These are phyloP conservation scores for Saccopteryx bilineata DNA, from an alignment of 2,113 vertebrate species.

Conservation along the genomic window DNA sequence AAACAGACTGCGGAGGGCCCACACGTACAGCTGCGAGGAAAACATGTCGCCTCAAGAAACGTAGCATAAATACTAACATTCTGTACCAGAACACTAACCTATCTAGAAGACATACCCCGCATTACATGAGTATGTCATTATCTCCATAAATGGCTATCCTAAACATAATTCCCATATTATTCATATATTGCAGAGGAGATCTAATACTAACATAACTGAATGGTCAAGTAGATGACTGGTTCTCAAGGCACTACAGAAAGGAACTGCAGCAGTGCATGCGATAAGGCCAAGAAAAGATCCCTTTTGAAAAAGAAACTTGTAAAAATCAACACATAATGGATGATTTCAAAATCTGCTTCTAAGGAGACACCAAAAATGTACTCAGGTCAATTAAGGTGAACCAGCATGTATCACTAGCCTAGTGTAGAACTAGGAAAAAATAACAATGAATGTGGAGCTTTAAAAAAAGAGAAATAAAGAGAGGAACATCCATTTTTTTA, in stretches of 20 bases:
- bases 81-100: neutral
- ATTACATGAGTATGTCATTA: neutral
- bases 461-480: neutral
- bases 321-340: neutral
- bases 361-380: slow-evolving; percentile 25
- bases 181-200: slow-evolving; percentile 10
- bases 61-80: neutral
- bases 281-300: neutral
- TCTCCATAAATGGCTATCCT: neutral
- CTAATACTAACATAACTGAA: neutral
- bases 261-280: neutral
- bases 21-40: neutral
- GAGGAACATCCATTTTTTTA: neutral
- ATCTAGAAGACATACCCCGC: neutral
- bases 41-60: neutral
- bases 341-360: slow-evolving; percentile 22
- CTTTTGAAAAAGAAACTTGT: slow-evolving; percentile 1
- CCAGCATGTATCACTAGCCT: neutral
- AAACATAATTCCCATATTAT: slow-evolving; percentile 15
- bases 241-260: neutral
- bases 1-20: neutral
- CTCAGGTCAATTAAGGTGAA: neutral
- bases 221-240: neutral
- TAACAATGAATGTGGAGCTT: neutral
- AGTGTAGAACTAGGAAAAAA: neutral